Base-by-base conservation (phyloP, 2,113 vertebrate genomes). In the Eudyptes chrysolophus region DNA sequence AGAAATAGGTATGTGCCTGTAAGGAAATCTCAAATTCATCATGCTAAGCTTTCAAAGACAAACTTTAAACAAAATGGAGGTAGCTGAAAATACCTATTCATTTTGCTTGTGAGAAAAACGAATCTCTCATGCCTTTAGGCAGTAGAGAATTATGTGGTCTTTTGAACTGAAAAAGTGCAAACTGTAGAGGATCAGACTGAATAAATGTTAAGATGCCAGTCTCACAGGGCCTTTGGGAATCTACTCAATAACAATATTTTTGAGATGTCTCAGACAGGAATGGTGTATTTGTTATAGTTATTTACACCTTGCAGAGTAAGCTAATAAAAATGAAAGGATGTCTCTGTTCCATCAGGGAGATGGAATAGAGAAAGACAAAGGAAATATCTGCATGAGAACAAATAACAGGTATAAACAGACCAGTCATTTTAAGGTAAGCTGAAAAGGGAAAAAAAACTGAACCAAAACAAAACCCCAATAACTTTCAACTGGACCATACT, bases 1-100 rank as follows among this genome's bases (percentile, higher is more conserved):
- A 84, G 58, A 95, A 94, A 84, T 62, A 83, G 68, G 42, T 36
- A 77, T 71, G 64, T 66, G 72, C 71, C 83, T 94, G 24, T 96
- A 84, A 92, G 48, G n/a, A 94, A 97, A 61, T 92, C 60, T 97
- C 71, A 87, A 95, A 94, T 81, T 90, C 82, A 89, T 94, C 94
- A 90, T 70, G 55, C 87, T 51, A 83, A 77, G 54, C 29, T 92
- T 98, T 96, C 90, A 96, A 94, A 96, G 86, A 60, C 90, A 87
- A 96, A 96, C 95, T 96, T 96, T 96, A 94, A 96, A 94, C 88
- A 94, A 98, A 97, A 96, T 78, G 75, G 85, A 97, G 58, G 66
- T 40, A 92, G 51, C 64, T 95, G 91, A 91, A 97, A 94, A 95
- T 97, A 96, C 69, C 85, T 97, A 79, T 96, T 97, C 78, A 96